A percentile compares a stretch with the other conserved stretches of the same genome.
Evolutionary conservation across 2,797 vertebrate genomes (phyloP).

Genomic region (Tachyglossus aculeatus): DNA sequence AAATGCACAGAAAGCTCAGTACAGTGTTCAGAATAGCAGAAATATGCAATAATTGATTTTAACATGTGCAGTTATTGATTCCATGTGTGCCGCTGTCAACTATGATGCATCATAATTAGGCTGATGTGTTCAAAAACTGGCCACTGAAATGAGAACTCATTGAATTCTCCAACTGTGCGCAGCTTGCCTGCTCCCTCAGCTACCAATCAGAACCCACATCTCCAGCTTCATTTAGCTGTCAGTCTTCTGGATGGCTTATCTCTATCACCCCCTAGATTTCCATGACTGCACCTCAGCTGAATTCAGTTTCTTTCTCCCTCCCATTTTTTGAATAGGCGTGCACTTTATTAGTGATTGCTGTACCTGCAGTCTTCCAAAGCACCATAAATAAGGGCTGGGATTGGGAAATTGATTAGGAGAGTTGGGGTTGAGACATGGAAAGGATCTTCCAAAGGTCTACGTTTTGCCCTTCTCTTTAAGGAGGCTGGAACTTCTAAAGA

Average conservation of each 20-base stretch:
- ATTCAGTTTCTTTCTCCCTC: constrained; percentile 18
- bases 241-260: not conserved
- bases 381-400: constrained; percentile 44
- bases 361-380: constrained; percentile 21
- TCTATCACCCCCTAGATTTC: constrained; percentile 17
- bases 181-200: not conserved
- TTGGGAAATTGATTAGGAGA: constrained; percentile 14
- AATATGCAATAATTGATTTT: constrained; percentile 67
- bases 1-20: constrained; percentile 19
- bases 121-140: constrained; percentile 29
- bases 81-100: constrained; percentile 41
- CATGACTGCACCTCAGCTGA: constrained; percentile 11
- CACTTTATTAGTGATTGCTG: constrained; percentile 35
- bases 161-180: constrained; percentile 13
- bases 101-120: constrained; percentile 32
- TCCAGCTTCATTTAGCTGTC: not conserved
- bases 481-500: constrained; percentile 18
- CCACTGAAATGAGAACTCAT: constrained; percentile 32
- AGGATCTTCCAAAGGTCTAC: not conserved
- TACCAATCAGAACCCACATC: not conserved
- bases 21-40: constrained; percentile 50
- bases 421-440: constrained; percentile 20
- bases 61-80: constrained; percentile 47
- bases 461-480: not conserved
- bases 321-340: constrained; percentile 12